Evolutionary conservation across 92 coral and sea anemone species (phyloP), one percentile per base, ranked within the genome.

Genomic region (Anthopleura xanthogrammica): DNA sequence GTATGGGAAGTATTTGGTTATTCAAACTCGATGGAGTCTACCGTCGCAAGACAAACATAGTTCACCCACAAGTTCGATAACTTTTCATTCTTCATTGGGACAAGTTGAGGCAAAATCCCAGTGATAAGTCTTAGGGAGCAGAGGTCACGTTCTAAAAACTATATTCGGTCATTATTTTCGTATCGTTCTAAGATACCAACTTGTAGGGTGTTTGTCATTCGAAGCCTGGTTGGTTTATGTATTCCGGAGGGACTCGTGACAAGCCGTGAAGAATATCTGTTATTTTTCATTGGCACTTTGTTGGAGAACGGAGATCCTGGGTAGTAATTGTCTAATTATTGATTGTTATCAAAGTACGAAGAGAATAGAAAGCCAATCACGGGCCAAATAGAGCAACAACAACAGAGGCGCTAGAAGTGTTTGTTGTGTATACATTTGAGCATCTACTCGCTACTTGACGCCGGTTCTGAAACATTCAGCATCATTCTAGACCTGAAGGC

Each of bases 381-480:
- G n/a, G 79, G 4, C 29, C 75, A 20, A 58, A 12, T 41, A 16
- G 76, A 56, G 58, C 43, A 68, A 76, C 78, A 79, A 78, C 70
- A 85, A 85, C 88, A 84, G 74, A 79, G 83, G 87, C 79, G 76
- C 52, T 70, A 76, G 43, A 65, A 60, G 40, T 85, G 88, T 85
- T 85, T 85, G 88, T 52, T 78, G 83, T 85, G 78, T 16, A 85
- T 79, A 85, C 83, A 78, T 57, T 41, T 50, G 48, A 50, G 64
- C 22, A 68, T 68, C 11, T 42, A 68, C 41, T 68, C 74, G 42
- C 74, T 68, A 68, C 42, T 68, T 68, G 74, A 68, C 41, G 74
- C 74, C 74, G 74, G 74, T 68, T 68, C 43, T 68, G 74, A 29
- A 68, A n/a, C 74, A 68, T 11, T 42, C 74, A 68, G 36, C 4